A percentile compares a stretch with the other conserved stretches of the same genome.
Conservation (phyloP, 2,888 invertebrate species). For the Plagodis dolabraria region DNA sequence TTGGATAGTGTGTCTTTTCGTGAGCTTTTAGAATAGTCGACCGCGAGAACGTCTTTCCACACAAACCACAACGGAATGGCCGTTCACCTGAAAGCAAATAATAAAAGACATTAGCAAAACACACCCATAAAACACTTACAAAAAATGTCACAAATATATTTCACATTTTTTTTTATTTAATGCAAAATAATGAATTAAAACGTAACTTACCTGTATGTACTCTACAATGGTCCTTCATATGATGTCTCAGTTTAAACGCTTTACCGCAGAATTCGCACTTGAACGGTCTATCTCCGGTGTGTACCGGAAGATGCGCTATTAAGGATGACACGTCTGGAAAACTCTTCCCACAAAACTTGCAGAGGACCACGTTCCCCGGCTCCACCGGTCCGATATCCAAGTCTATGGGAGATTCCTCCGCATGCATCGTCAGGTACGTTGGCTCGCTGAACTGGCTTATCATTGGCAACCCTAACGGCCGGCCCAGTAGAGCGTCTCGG, state of each 20-base stretch:
- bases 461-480: constrained; percentile 70
- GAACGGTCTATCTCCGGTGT: constrained; percentile 95
- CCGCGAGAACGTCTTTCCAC: constrained; percentile 95
- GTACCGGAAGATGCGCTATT: constrained; percentile 94
- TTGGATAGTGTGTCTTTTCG: constrained; percentile 96
- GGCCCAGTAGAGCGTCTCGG: constrained; percentile 87
- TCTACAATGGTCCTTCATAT: constrained; percentile 97
- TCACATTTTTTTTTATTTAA: no score
- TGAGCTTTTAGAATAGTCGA: constrained; percentile 96
- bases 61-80: constrained; percentile 94
- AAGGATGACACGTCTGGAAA: constrained; percentile 95
- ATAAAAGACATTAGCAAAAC: not conserved
- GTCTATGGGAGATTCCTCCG: constrained; percentile 86
- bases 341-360: constrained; percentile 97
- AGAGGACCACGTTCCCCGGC: constrained; percentile 91
- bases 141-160: no score
- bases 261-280: constrained; percentile 97
- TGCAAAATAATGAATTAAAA: not conserved
- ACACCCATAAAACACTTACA: no score
- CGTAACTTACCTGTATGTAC: constrained; percentile 91
- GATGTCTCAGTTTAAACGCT: constrained; percentile 95
- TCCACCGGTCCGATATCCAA: constrained; percentile 85
- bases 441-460: constrained; percentile 79
- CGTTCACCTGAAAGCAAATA: constrained; percentile 87
- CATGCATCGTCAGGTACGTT: constrained; percentile 75